Evolutionary conservation across 2,113 vertebrate species (phyloP), one percentile per base, ranked within the genome.

Genomic region (Sturnus vulgaris): DNA sequence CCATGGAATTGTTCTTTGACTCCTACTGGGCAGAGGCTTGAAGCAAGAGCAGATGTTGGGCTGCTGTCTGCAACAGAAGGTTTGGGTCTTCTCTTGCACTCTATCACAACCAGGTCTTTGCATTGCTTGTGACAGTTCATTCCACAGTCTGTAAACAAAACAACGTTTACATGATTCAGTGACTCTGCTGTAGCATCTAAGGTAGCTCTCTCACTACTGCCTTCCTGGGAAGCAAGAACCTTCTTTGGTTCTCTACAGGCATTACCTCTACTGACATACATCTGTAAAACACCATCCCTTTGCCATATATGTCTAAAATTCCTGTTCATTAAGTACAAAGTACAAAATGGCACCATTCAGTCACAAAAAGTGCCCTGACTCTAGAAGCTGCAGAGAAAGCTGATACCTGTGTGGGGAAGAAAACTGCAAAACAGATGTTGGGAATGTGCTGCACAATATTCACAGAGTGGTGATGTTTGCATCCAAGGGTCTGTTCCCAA

Each of bases 101-200:
- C 99, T 31, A 99, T 99, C 33, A 99, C 99, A 82, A 99, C 98
- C 97, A 99, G 98, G 60, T 99, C 99, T 97, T 99, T 99, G 97
- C 99, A 99, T 35, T 99, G 98, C 96, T 98, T 99, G 96, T 99
- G 99, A 91, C 99, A 99, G 97, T 99, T 99, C 99, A 99, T 99
- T 66, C 99, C 99, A 0, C 99, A 99, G 95, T 99, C 99, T 99
- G 97, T 71, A 94, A 94, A 97, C 44, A 95, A 82, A 95, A 68
- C 30, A 84, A 69, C 10, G 2, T 44, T 75, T n/a, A 50, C 1
- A 2, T 44, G 7, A 69, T 23, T 78, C 72, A 24, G 40, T 73
- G 55, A 37, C 55, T 79, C 52, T 78, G 73, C 24, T 37, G 31
- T 40, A 53, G 39, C 56, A 50, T 15, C 75, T 73, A 27, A 61